Evolutionary conservation across 2,888 invertebrate genomes (phyloP).

Genomic region (Nemoura dubitans): DNA sequence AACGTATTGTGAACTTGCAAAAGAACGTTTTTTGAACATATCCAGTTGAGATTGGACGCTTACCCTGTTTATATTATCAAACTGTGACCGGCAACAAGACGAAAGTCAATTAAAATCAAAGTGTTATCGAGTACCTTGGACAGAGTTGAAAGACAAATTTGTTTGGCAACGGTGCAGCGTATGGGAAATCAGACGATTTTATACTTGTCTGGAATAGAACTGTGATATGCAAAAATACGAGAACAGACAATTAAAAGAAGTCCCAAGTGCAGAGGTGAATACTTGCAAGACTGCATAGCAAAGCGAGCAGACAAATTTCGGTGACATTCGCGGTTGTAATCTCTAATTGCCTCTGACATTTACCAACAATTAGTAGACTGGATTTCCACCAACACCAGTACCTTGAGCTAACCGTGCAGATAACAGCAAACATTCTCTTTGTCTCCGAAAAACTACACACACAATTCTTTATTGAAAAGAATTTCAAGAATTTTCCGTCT

Average conservation of each 20-base stretch:
- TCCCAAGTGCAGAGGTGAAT: background rate
- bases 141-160: background rate
- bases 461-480: conserved; percentile 12
- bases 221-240: conserved; percentile 12
- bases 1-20: background rate
- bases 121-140: background rate
- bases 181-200: background rate
- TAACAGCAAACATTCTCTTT: conserved; percentile 5
- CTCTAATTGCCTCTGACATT: conserved; percentile 12
- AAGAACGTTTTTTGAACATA: conserved; percentile 2
- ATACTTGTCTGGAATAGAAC: conserved; percentile 12
- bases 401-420: background rate
- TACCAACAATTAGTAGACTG: background rate
- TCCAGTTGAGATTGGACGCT: background rate
- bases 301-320: conserved; percentile 12
- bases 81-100: background rate
- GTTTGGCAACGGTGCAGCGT: background rate
- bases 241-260: background rate
- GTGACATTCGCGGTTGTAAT: background rate
- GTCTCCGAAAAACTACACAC: conserved; percentile 7
- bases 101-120: background rate
- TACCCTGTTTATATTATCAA: background rate
- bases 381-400: background rate
- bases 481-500: background rate
- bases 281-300: conserved; percentile 7